These are phyloP conservation scores for Lordiphosa andalusiaca DNA, from an alignment of 2,888 invertebrate genomes.

Conservation along the genomic window DNA sequence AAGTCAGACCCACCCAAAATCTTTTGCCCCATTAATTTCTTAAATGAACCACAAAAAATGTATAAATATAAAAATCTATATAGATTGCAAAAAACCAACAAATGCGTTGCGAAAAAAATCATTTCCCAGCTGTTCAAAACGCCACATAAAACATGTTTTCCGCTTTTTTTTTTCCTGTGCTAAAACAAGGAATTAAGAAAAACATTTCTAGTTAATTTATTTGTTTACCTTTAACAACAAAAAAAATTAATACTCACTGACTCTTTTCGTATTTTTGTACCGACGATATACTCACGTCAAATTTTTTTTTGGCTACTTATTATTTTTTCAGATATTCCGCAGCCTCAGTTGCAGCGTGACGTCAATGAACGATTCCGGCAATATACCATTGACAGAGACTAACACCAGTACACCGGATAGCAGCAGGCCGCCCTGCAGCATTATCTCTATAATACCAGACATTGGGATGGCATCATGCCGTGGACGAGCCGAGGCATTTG, in stretches of 20 bases:
- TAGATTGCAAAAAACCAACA: slow-evolving; percentile 16
- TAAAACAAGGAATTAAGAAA: slow-evolving; percentile 22
- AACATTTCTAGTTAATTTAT: slow-evolving; percentile 46
- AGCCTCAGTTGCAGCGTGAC: slow-evolving; percentile 63
- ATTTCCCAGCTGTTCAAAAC: slow-evolving; percentile 29
- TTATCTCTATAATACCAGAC: slow-evolving; percentile 85
- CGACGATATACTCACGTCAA: slow-evolving; percentile 18
- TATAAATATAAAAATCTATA: slow-evolving; percentile 1
- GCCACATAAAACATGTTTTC: background rate
- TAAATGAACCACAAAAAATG: slow-evolving; percentile 12
- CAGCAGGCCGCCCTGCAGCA: slow-evolving; percentile 84
- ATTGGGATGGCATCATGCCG: slow-evolving; percentile 88
- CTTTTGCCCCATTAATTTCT: slow-evolving; percentile 2
- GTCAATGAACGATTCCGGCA: slow-evolving; percentile 80
- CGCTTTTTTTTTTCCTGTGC: too few species aligned
- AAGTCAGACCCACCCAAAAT: too few species aligned
- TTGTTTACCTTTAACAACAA: slow-evolving; percentile 51
- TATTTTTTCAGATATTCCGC: slow-evolving; percentile 46
- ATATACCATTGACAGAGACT: slow-evolving; percentile 77
- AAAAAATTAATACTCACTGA: slow-evolving; percentile 26
- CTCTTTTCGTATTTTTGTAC: slow-evolving; percentile 15
- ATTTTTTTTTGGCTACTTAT: slow-evolving; percentile 12
- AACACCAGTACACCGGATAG: slow-evolving; percentile 64
- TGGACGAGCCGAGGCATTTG: slow-evolving; percentile 90
- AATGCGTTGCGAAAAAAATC: slow-evolving; percentile 22